Conservation (phyloP, 2,113 vertebrate genomes). For the Lophochroa leadbeateri region DNA sequence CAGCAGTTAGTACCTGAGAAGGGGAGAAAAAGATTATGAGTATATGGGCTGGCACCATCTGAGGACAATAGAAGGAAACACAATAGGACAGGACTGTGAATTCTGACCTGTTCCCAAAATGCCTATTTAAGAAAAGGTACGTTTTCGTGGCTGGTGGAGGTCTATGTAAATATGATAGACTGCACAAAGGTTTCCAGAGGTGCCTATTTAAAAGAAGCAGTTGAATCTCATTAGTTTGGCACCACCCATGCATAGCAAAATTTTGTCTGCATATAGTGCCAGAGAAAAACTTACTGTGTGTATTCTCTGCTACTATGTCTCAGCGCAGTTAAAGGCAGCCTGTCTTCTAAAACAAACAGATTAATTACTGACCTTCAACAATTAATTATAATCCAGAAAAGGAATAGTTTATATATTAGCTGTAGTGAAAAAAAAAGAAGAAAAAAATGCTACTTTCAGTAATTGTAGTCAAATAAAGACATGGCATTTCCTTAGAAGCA, state of each 20-base stretch:
- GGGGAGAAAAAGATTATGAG: not conserved
- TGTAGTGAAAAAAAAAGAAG: not conserved
- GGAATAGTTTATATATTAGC: not conserved
- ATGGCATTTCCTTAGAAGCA: not conserved
- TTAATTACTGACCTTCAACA: not conserved
- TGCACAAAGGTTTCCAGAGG: not conserved
- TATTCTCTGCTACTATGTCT: not conserved
- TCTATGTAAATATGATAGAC: not conserved
- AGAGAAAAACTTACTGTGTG: not conserved
- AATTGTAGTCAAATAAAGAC: not conserved
- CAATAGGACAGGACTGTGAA: not conserved
- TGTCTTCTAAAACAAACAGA: not conserved
- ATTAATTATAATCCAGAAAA: not conserved
- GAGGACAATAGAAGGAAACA: not conserved
- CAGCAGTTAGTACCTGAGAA: not conserved
- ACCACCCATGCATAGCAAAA: not conserved
- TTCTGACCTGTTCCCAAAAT: not conserved
- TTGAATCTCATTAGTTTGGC: not conserved
- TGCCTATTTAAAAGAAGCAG: rapidly evolving
- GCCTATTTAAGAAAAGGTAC: rapidly evolving
- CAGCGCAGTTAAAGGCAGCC: not conserved
- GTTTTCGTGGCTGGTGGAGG: not conserved
- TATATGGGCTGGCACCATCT: rapidly evolving
- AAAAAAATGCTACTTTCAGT: not conserved
- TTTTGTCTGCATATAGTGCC: not conserved